A percentile compares a stretch with the other conserved stretches of the same genome.
Conservation (phyloP, 2,113 vertebrate genomes). For the Ictidomys tridecemlineatus region DNA sequence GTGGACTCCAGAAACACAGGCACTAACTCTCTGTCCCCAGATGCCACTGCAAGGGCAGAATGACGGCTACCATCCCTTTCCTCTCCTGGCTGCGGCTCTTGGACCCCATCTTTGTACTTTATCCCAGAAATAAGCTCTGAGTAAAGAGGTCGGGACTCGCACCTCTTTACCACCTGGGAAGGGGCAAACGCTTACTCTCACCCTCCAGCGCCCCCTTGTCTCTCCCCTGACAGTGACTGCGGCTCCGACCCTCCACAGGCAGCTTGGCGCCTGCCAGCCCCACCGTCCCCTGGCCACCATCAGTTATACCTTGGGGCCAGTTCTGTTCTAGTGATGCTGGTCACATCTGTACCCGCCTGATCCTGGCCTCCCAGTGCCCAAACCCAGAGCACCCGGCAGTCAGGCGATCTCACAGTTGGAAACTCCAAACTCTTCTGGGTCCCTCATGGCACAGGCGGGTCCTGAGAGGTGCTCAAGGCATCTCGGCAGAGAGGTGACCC, state of each 20-base stretch:
- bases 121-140: neutral
- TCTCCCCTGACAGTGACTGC: neutral
- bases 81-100: neutral
- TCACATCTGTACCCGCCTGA: neutral
- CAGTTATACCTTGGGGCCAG: neutral
- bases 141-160: too few relatives aligned
- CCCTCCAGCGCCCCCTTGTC: too few relatives aligned
- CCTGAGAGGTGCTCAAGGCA: neutral
- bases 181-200: neutral
- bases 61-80: accelerated
- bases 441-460: neutral
- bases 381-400: neutral
- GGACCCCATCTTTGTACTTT: neutral
- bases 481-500: accelerated
- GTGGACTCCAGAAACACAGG: neutral
- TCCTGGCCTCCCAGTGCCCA: neutral
- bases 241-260: neutral
- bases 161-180: neutral
- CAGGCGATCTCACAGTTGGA: accelerated
- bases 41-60: neutral
- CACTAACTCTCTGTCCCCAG: neutral
- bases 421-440: neutral
- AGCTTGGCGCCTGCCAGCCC: neutral
- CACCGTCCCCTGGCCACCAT: neutral
- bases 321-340: neutral